phyloP scores from a whole-genome alignment of 1,140 invertebrate genomes.

The Lordiphosa collinella region DNA sequence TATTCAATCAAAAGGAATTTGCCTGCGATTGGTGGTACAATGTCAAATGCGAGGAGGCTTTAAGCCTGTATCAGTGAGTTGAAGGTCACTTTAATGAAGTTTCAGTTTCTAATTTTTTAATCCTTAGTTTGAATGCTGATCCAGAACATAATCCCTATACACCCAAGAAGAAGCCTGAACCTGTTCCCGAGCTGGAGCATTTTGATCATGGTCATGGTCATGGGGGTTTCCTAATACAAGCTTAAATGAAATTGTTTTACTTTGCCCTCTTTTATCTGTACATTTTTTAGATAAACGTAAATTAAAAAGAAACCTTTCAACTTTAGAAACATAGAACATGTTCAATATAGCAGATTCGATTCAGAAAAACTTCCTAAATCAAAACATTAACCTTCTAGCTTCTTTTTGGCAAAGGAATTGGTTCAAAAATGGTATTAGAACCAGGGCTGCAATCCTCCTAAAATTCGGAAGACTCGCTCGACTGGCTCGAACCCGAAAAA shows the following conservation, averaged over 20 bases:
- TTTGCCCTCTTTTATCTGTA: too few relatives aligned
- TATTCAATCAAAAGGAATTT: slow-evolving; percentile 93
- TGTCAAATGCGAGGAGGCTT: slow-evolving; percentile 88
- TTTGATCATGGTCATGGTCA: slow-evolving; percentile 36
- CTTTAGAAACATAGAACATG: too few relatives aligned
- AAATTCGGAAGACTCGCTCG: too few relatives aligned
- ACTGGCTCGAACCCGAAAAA: too few relatives aligned
- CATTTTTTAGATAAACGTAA: too few relatives aligned
- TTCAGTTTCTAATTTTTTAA: slow-evolving; percentile 22
- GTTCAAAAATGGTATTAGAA: too few relatives aligned
- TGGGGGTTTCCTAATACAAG: slow-evolving; percentile 79
- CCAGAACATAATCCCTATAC: slow-evolving; percentile 89
- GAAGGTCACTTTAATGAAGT: neutral
- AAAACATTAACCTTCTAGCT: too few relatives aligned
- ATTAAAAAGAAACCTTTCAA: too few relatives aligned
- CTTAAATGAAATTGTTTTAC: slow-evolving; percentile 11
- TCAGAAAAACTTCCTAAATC: too few relatives aligned
- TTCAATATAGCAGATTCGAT: too few relatives aligned
- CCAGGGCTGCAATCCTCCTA: too few relatives aligned
- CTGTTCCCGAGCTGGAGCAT: slow-evolving; percentile 40
- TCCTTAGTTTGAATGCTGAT: slow-evolving; percentile 87
- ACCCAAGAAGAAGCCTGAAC: slow-evolving; percentile 84
- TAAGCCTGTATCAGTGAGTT: slow-evolving; percentile 72
- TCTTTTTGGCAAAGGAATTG: too few relatives aligned
- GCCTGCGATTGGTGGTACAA: slow-evolving; percentile 97